Evolutionary conservation across 2,888 invertebrate genomes (phyloP).

Genomic region (Eupithecia exiguata): DNA sequence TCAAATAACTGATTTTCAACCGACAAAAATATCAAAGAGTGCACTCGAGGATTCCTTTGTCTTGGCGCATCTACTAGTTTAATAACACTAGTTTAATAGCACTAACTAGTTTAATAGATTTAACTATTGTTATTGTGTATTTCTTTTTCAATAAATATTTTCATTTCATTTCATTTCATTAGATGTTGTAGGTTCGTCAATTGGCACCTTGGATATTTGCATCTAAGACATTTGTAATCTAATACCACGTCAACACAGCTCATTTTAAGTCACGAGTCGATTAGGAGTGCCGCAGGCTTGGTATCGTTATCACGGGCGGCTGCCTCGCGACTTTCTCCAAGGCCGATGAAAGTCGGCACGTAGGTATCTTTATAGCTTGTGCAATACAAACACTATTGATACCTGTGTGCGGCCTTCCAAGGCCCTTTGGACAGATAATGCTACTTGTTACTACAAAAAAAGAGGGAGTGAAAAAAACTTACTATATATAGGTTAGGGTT

Average conservation of each 20-base stretch:
- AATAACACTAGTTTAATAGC: too few species aligned
- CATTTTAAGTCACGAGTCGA: slow-evolving; percentile 14
- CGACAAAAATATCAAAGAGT: too few species aligned
- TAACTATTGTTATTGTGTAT: too few species aligned
- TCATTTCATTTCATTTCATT: too few species aligned
- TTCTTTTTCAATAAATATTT: too few species aligned
- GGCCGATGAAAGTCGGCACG: slow-evolving; percentile 73
- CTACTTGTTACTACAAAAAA: neutral
- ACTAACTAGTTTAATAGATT: too few species aligned
- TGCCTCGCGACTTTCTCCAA: slow-evolving; percentile 76
- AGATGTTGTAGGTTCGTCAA: neutral
- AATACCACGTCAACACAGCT: slow-evolving; percentile 14
- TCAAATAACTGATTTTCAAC: too few species aligned
- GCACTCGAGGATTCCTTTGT: too few species aligned
- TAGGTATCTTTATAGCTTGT: slow-evolving; percentile 52
- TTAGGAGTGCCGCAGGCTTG: slow-evolving; percentile 38
- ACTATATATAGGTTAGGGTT: neutral
- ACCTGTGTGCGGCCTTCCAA: slow-evolving; percentile 45
- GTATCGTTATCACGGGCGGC: slow-evolving; percentile 64
- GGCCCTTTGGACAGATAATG: slow-evolving; percentile 31
- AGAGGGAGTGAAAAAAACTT: neutral
- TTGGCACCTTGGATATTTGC: neutral
- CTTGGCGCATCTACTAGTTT: too few species aligned
- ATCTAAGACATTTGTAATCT: slow-evolving; percentile 10
- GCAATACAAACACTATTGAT: slow-evolving; percentile 63